Conservation (phyloP, 2,888 invertebrate species). For the Chrysotoxum bicinctum region DNA sequence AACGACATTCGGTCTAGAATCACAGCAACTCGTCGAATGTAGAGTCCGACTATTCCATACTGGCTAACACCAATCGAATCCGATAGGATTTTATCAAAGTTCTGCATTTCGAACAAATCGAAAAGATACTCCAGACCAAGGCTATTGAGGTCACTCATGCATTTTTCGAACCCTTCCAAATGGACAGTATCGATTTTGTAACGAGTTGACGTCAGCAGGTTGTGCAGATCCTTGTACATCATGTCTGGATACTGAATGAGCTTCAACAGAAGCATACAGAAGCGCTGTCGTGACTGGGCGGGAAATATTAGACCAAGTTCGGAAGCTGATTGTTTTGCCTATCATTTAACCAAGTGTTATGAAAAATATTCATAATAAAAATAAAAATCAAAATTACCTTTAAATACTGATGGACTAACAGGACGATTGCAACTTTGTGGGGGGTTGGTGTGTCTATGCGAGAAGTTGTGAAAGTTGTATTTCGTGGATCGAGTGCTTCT, state of each 20-base stretch:
- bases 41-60: conserved; percentile 86
- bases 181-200: conserved; percentile 78
- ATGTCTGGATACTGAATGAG: conserved; percentile 91
- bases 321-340: conserved; percentile 78
- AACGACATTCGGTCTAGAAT: conserved; percentile 92
- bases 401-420: conserved; percentile 89
- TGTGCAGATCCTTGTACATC: conserved; percentile 86
- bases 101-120: conserved; percentile 85
- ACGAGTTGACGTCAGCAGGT: conserved; percentile 82
- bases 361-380: neutral
- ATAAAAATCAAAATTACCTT: conserved; percentile 80
- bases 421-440: conserved; percentile 89
- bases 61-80: conserved; percentile 81
- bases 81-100: conserved; percentile 84
- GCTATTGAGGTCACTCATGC: conserved; percentile 82
- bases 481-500: conserved; percentile 78
- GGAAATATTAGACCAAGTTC: conserved; percentile 79
- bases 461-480: conserved; percentile 76
- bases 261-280: conserved; percentile 90
- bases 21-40: conserved; percentile 90
- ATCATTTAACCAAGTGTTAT: neutral
- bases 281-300: conserved; percentile 87
- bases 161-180: conserved; percentile 83
- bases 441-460: conserved; percentile 85
- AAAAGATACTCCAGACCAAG: conserved; percentile 85